phyloP scores from a whole-genome alignment of 2,797 vertebrate species.

The Clarias fuscus region DNA sequence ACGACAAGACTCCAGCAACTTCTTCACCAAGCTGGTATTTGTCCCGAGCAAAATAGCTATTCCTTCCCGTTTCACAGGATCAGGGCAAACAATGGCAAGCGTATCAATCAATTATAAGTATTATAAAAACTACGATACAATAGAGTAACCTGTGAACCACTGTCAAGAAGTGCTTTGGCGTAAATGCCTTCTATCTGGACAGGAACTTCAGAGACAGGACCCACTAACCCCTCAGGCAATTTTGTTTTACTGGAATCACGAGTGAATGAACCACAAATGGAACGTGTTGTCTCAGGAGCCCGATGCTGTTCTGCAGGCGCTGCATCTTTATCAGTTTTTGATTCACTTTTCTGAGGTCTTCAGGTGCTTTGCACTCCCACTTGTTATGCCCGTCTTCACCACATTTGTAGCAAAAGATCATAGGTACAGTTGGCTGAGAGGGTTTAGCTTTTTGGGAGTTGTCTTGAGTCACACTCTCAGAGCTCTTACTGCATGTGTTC shows the following conservation, averaged over 20 bases:
- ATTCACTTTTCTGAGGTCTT: not conserved
- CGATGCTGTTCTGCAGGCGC: conserved; percentile 30
- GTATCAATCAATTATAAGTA: conserved; percentile 1
- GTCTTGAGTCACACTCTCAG: too few relatives aligned
- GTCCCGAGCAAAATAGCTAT: conserved; percentile 8
- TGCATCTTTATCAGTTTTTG: not conserved
- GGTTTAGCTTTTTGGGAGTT: too few relatives aligned
- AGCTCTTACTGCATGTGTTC: not conserved
- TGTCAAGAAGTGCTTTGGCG: not conserved
- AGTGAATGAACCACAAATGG: not conserved
- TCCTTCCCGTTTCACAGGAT: not conserved
- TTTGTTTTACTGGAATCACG: too few relatives aligned
- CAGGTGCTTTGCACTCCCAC: not conserved
- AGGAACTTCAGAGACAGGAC: not conserved
- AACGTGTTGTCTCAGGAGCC: conserved; percentile 13
- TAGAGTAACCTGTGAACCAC: not conserved
- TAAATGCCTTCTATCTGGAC: conserved; percentile 21
- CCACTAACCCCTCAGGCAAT: not conserved
- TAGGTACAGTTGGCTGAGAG: too few relatives aligned
- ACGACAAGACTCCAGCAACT: not conserved
- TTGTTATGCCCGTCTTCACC: not conserved
- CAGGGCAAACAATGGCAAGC: not conserved
- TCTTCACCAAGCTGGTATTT: not conserved
- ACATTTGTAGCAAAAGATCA: not conserved
- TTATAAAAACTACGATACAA: conserved; percentile 2